These are phyloP conservation scores for Hemaris fuciformis DNA, from an alignment of 2,888 invertebrate species.

Conservation along the genomic window DNA sequence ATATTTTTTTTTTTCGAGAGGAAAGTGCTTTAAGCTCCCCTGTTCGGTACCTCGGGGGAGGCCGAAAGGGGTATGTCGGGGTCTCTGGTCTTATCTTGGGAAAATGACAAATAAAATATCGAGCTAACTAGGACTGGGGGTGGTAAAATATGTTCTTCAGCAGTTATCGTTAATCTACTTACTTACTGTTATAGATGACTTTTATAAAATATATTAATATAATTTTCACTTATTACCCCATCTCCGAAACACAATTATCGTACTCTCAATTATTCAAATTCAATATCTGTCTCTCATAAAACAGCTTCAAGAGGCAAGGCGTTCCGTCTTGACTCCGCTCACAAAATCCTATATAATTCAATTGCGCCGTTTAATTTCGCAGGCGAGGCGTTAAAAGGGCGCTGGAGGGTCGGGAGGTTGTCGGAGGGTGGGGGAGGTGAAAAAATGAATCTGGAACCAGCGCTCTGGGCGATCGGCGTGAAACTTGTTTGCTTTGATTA, in stretches of 20 bases:
- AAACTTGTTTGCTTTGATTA: constrained; percentile 55
- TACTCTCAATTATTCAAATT: constrained; percentile 29
- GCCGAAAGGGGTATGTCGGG: no score
- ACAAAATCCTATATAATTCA: constrained; percentile 60
- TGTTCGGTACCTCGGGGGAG: no score
- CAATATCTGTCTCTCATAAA: constrained; percentile 28
- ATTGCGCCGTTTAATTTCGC: constrained; percentile 66
- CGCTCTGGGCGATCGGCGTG: constrained; percentile 51
- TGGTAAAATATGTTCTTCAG: no score
- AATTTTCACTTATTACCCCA: not conserved
- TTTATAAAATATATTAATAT: no score
- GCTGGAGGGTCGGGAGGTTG: constrained; percentile 52
- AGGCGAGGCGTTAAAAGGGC: constrained; percentile 65
- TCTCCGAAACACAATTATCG: not conserved
- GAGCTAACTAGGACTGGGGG: no score
- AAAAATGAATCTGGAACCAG: constrained; percentile 47
- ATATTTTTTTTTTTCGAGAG: no score
- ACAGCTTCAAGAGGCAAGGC: constrained; percentile 42
- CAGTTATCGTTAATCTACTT: no score
- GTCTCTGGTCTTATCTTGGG: no score
- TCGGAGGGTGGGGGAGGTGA: constrained; percentile 56
- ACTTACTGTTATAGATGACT: no score
- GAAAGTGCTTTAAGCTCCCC: no score
- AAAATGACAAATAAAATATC: no score
- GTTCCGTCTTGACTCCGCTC: constrained; percentile 47